Conservation (phyloP, 2,797 vertebrate species). For the Otolemur crassicaudatus region DNA sequence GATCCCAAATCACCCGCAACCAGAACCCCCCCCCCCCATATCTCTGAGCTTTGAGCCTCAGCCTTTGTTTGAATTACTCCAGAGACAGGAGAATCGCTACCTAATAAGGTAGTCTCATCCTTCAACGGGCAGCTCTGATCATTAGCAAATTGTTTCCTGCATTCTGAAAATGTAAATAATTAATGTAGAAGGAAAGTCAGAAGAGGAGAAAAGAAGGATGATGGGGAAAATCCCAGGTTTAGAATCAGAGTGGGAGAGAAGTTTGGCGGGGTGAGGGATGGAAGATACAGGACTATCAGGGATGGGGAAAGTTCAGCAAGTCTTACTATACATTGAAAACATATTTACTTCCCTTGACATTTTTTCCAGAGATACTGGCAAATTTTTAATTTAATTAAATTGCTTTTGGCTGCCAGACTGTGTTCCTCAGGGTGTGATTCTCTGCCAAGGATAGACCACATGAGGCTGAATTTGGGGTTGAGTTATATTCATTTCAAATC, state of each 20-base stretch:
- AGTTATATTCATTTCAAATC: conserved; percentile 62
- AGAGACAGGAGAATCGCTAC: neutral
- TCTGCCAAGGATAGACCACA: neutral
- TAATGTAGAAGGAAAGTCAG: neutral
- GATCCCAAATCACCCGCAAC: neutral
- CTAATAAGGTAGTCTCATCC: neutral
- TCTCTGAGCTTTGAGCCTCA: neutral
- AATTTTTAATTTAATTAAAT: conserved; percentile 66
- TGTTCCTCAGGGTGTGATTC: conserved; percentile 56
- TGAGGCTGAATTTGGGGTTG: neutral
- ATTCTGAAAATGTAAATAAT: conserved; percentile 5
- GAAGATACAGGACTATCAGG: conserved; percentile 20
- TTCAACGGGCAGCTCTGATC: neutral
- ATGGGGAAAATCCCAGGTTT: neutral
- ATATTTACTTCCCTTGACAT: conserved; percentile 60
- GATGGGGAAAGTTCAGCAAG: neutral
- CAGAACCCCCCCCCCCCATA: neutral
- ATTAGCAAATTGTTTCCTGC: conserved; percentile 27
- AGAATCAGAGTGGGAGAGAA: neutral
- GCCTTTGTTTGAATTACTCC: neutral
- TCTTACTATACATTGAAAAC: conserved; percentile 36
- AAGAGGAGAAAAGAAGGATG: neutral
- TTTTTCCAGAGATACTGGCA: conserved; percentile 46
- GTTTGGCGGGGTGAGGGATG: too few relatives aligned
- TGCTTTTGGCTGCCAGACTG: conserved; percentile 54